Base-by-base conservation (phyloP, 2,797 vertebrate genomes). In the Anableps anableps region DNA sequence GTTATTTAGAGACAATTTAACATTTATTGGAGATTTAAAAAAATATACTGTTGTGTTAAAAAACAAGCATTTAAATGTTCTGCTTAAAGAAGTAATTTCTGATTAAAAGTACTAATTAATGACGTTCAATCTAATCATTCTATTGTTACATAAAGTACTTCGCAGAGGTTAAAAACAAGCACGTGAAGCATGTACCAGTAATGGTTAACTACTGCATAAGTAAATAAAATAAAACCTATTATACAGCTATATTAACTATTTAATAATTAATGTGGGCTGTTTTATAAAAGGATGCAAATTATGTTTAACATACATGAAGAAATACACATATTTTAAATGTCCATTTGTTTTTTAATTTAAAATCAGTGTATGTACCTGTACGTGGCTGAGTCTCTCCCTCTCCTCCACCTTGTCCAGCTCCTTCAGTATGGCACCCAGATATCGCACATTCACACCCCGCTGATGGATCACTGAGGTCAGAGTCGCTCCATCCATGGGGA, bases 371-470 rank as follows among this genome's bases (percentile, higher is more conserved):
- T 19, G 31, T 19, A 99, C 98, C 78, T 96, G 95, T 72, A 99
- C 89, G 82, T 98, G 97, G 88, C 95, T 95, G 75, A 99, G 95
- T 94, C 96, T 97, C 36, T 80, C 92, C 0, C 88, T 95, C 66
- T 96, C 93, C 0, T 96, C 95, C 83, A 95, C 91, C 83, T 89
- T 95, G 77, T 94, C 88, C 88, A 98, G 94, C 83, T 96, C 93
- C 73, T 78, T 94, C 82, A 99, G 91, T 21, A 99, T 90, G 70
- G 95, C 95, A 80, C 98, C 97, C 80, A 99, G 91, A 81, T 99
- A 99, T 13, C 98, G 96, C 74, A 99, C 94, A 81, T 98, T 99
- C 88, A 99, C 97, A 71, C 98, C 98, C 0, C 96, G 93, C 91
- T 97, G 97, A 90, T 98, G 98, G 85, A 99, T 95, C 73, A 93